These are phyloP conservation scores for Bubo scandiacus DNA, from an alignment of 2,113 vertebrate species.

Conservation along the genomic window DNA sequence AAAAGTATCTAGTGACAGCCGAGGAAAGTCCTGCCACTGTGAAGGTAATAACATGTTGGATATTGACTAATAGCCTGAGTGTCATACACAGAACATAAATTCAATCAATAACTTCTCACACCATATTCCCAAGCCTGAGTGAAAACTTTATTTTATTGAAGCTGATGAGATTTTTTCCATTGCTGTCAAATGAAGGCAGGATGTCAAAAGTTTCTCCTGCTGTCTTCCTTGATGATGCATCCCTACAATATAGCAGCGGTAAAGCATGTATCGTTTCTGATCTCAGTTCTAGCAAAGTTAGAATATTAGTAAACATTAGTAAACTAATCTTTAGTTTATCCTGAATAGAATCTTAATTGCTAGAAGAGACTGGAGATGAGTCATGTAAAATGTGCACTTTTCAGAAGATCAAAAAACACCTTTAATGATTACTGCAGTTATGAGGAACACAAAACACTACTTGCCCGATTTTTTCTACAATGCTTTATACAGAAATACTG, in stretches of 20 bases:
- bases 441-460: not conserved
- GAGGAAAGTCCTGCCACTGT: not conserved
- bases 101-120: not conserved
- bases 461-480: not conserved
- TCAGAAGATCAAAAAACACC: not conserved
- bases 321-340: not conserved
- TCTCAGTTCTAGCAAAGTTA: not conserved
- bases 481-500: not conserved
- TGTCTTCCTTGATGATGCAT: not conserved
- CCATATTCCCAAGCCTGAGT: not conserved
- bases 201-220: not conserved
- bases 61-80: not conserved
- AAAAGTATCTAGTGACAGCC: not conserved
- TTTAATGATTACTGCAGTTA: not conserved
- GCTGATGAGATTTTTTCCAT: not conserved
- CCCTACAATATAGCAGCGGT: fast-evolving
- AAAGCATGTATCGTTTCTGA: not conserved
- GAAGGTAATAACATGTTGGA: not conserved
- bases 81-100: not conserved
- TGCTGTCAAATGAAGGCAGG: not conserved
- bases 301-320: not conserved
- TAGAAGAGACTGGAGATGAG: not conserved
- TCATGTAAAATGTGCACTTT: not conserved
- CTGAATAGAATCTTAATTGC: not conserved
- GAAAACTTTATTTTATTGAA: not conserved